A percentile compares a stretch with the other conserved stretches of the same genome.
Evolutionary conservation across 2,113 vertebrate genomes (phyloP).

Genomic region (Mohoua ochrocephala): DNA sequence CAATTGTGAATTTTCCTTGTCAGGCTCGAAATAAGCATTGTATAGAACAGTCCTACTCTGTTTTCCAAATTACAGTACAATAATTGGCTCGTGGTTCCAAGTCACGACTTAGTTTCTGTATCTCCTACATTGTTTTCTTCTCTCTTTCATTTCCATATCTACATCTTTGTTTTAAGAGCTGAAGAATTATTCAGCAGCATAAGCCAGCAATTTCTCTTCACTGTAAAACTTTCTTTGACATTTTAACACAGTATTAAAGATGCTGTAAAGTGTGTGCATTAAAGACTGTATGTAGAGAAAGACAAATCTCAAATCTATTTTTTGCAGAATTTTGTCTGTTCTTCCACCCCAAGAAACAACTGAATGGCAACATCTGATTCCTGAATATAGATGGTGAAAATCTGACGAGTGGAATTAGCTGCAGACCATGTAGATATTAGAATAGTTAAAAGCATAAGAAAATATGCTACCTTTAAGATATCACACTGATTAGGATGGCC

Average conservation of each 20-base stretch:
- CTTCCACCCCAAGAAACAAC: background rate
- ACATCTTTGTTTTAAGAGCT: background rate
- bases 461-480: background rate
- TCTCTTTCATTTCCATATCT: slow-evolving; percentile 20
- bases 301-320: background rate
- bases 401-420: background rate
- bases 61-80: slow-evolving; percentile 36
- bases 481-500: background rate
- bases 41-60: background rate
- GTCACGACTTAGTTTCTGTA: slow-evolving; percentile 47
- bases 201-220: background rate
- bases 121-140: slow-evolving; percentile 42
- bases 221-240: background rate
- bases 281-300: background rate
- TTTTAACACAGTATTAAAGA: background rate
- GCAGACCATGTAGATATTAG: background rate
- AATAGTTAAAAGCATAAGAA: background rate
- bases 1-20: slow-evolving; percentile 23
- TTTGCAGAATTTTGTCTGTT: background rate
- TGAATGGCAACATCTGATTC: background rate
- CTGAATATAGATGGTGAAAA: background rate
- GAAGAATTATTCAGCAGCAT: background rate
- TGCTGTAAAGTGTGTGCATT: background rate
- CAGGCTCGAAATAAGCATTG: background rate
- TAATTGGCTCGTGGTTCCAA: slow-evolving; percentile 11